Base-by-base conservation (phyloP, 2,888 invertebrate genomes). In the Apotomis turbidana region DNA sequence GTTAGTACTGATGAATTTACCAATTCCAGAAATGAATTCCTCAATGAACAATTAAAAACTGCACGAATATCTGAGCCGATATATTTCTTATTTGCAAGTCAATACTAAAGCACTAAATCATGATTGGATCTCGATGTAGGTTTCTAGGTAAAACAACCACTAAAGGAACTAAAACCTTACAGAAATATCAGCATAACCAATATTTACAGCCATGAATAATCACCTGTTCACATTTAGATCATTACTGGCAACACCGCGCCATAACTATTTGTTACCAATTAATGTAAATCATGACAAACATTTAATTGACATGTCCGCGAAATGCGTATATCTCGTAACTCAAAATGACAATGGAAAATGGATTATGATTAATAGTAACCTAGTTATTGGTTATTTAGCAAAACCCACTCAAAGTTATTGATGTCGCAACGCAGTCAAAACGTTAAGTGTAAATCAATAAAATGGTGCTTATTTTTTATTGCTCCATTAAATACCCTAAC, bases 261-360 rank as follows among this genome's bases (percentile, higher is more conserved):
- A 60, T n/a, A 66, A 60, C 60, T 49, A 67, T 71, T 71, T 66
- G 70, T 66, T 70, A 55, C 66, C 60, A 71, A 71, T 66, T 66
- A 71, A 49, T 9, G 55, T 67, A 66, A 66, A 71, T 66, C 66
- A 55, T 15, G 54, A 54, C 13, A 51, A 51, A 66, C 15, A 55
- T 51, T 64, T 66, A 71, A 66, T 71, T 71, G 71, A 61, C 66
- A 67, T 66, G 49, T 57, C 62, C 49, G 55, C 36, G 36, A 27
- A 49, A 10, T 9, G 13, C 44, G 44, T 54, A 64, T 70, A 60
- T 49, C 60, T 55, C 63, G 63, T 64, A 64, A 64, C 38, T 64
- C 15, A 54, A 49, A 41, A 49, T 52, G 59, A 71, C 71, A 71
- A 71, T 71, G 59, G 54, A 12, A 71, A 66, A 66, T 8, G 27